Conservation (phyloP, 2,888 invertebrate genomes). For the Creontiades dilutus region DNA sequence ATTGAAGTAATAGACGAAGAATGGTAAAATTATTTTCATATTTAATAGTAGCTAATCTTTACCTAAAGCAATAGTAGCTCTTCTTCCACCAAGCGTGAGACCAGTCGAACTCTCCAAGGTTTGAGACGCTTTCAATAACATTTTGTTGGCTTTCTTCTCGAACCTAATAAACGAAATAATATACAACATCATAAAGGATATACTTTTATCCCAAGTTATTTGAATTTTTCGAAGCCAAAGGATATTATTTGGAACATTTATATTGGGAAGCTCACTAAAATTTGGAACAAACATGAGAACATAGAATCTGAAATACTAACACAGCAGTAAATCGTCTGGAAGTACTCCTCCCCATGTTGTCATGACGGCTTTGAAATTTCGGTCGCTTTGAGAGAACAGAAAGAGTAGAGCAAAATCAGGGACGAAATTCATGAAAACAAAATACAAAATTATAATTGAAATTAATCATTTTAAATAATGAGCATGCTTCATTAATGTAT, state of each 20-base stretch:
- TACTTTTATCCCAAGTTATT: no score
- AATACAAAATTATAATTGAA: no score
- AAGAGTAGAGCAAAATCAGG: background rate
- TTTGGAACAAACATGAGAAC: no score
- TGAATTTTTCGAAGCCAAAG: no score
- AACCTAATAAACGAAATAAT: conserved; percentile 79
- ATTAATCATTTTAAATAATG: no score
- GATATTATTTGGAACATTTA: no score
- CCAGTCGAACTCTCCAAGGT: conserved; percentile 91
- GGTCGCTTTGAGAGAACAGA: conserved; percentile 81
- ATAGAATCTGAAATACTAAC: conserved; percentile 79
- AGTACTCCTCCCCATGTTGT: conserved; percentile 87
- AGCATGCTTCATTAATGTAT: no score
- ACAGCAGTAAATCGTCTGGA: conserved; percentile 91
- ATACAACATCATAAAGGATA: no score
- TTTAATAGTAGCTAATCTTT: background rate
- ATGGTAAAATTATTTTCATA: no score
- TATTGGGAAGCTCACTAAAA: no score
- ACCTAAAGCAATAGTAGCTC: conserved; percentile 74
- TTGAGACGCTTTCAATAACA: conserved; percentile 90
- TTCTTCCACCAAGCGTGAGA: conserved; percentile 83
- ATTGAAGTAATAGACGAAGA: no score
- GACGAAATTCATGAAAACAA: background rate
- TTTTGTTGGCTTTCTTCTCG: conserved; percentile 89
- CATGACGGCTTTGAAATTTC: conserved; percentile 86